Base-by-base conservation (phyloP, 2,113 vertebrate genomes). In the Terrapene triunguis region DNA sequence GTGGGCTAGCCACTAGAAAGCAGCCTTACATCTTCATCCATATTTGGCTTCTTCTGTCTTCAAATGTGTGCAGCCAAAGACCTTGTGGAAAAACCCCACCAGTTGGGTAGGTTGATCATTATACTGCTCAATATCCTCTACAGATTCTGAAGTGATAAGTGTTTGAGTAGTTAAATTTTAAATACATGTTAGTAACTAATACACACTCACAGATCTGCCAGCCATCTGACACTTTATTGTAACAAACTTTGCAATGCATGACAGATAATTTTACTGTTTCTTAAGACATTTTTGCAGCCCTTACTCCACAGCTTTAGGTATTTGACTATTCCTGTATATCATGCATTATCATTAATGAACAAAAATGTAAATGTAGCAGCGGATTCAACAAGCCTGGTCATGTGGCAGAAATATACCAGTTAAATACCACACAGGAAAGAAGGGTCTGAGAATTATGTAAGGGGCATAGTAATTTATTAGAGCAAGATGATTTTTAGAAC, bases 51-150 rank as follows among this genome's bases (percentile, higher is more conserved):
- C 35, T 69, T 8, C 8, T n/a, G 62, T 19, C 8, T n/a, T 69
- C 35, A n/a, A 21, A n/a, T 55, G 21, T 94, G 72, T 93, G 72
- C 90, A 95, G 84, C 3, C n/a, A 87, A 85, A 95, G 24, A 4
- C 6, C 19, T 8, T 48, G 32, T 84, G 82, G 16, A 90, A 95
- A 69, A 93, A 84, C 25, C 50, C 6, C 25, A 85, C 8, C 4
- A 38, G 25, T 85, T 85, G 76, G 53, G 12, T 16, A 35, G 59
- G 29, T 35, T 62, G 14, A 62, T 62, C 14, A 35, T 62, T 62
- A 7, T 35, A n/a, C 17, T 82, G 3, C 47, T 85, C 69, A 62
- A 13, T 51, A 27, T 21, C 35, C 14, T 85, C 44, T 89, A n/a
- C 6, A 48, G 9, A 14, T 8, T 88, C 38, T 85, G 47, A 81